Conservation (phyloP, 2,888 invertebrate genomes). For the Hydriomena furcata region DNA sequence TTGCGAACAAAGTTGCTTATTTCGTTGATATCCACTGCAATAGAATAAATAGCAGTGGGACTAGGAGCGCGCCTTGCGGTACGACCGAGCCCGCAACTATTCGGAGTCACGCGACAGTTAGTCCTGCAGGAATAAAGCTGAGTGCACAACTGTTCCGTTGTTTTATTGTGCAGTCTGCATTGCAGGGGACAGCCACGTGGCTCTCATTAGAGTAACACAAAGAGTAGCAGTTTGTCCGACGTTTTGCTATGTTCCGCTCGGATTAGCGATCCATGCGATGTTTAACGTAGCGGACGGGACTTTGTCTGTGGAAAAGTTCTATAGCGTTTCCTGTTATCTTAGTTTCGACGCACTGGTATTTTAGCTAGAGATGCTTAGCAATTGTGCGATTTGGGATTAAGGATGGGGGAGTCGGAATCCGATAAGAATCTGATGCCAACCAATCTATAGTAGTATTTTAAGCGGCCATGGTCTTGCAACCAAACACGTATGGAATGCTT, state of each 20-base stretch:
- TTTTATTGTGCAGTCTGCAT: conserved; percentile 82
- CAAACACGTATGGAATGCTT: too few species aligned
- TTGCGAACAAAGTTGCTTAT: conserved; percentile 42
- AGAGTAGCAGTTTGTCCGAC: conserved; percentile 79
- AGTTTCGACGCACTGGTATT: conserved; percentile 16
- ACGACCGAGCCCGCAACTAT: conserved; percentile 63
- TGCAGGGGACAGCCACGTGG: conserved; percentile 82
- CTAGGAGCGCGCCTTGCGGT: conserved; percentile 62
- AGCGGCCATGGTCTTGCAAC: too few species aligned
- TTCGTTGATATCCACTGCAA: conserved; percentile 49
- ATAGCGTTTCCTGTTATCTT: conserved; percentile 26
- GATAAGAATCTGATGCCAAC: conserved; percentile 12
- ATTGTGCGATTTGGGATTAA: conserved; percentile 2
- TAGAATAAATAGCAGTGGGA: conserved; percentile 59
- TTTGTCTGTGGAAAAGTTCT: conserved; percentile 52
- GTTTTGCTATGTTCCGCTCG: conserved; percentile 77
- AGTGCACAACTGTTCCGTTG: conserved; percentile 74
- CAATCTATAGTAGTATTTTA: too few species aligned
- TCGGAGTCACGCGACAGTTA: conserved; percentile 74
- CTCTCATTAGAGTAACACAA: conserved; percentile 80
- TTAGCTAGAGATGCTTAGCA: conserved; percentile 7
- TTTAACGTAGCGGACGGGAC: conserved; percentile 70
- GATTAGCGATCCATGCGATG: conserved; percentile 72
- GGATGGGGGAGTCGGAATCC: conserved; percentile 3
- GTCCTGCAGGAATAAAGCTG: conserved; percentile 77